phyloP scores from a whole-genome alignment of 2,797 vertebrate species.

The Pseudomugil gertrudae region DNA sequence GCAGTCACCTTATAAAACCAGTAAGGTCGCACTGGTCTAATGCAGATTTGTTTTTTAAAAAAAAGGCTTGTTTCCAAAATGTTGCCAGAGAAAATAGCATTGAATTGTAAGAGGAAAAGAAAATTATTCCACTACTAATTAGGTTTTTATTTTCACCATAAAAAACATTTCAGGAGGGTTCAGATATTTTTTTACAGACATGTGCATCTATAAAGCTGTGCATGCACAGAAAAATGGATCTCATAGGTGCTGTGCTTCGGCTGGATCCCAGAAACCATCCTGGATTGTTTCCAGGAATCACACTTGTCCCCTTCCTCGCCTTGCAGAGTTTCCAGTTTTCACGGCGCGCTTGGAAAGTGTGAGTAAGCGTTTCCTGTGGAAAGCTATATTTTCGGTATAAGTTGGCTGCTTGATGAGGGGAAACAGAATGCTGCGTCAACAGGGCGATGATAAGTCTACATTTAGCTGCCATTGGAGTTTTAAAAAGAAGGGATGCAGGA shows the following conservation, averaged over 20 bases:
- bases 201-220: background rate
- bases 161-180: background rate
- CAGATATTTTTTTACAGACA: background rate
- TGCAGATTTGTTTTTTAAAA: background rate
- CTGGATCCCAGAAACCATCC: background rate
- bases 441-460: constrained; percentile 9
- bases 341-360: constrained; percentile 45
- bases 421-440: constrained; percentile 20
- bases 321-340: constrained; percentile 63
- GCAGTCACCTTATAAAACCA: background rate
- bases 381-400: constrained; percentile 31
- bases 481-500: background rate
- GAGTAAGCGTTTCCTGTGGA: constrained; percentile 59
- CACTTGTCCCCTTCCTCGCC: constrained; percentile 23
- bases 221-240: constrained; percentile 8
- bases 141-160: background rate
- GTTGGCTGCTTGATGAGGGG: constrained; percentile 16
- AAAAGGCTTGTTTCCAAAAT: background rate
- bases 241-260: background rate
- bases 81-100: background rate
- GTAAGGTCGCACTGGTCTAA: background rate
- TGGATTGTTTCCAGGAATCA: constrained; percentile 52
- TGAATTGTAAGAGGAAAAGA: background rate
- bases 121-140: background rate
- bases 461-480: constrained; percentile 13